Base-by-base conservation (phyloP, 2,113 vertebrate species). In the Sinosuthora webbiana region DNA sequence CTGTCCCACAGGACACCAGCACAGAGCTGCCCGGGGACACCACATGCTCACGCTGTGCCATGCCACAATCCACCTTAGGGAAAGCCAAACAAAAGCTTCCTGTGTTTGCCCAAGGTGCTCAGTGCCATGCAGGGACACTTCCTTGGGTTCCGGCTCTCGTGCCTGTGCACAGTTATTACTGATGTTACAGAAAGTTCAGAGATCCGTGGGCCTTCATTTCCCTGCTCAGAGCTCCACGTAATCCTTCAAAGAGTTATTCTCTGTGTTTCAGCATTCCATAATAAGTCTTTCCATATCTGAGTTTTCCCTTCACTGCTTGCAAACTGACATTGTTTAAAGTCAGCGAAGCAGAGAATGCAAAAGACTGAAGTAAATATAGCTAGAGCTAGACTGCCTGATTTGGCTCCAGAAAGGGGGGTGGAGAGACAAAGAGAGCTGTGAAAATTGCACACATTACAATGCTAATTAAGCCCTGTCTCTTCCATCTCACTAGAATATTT, bases 21-120 rank as follows among this genome's bases (percentile, higher is more conserved):
- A 64, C 42, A 41, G 27, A 47, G 31, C 65, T 74, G 25, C 25
- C 0, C 1, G 87, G 55, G 49, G 30, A 25, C 68, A 59, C 52
- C n/a, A 23, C 25, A 4, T 0, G 0, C 28, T 56, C 20, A 23
- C 2, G 0, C 9, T 6, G 22, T n/a, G 57, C 64, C 50, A 20
- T 0, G 0, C 33, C 73, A 42, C 21, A 3, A 10, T 15, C 17
- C 5, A 6, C 14, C 44, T 42, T 15, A 5, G 12, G 16, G 24
- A 79, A 73, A 45, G 50, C 27, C 65, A 35, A 52, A 45, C 3
- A 14, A 11, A 50, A 42, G 3, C 19, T 30, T 22, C 28, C 35
- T 1, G 0, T 11, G 15, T 22, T 19, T 52, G 45, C 27, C 10
- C 0, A 7, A 63, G 37, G 28, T 31, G 24, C 67, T 76, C 13